Base-by-base conservation (phyloP, 64 coral and sea anemone genomes). In the Stichodactyla mertensii region DNA sequence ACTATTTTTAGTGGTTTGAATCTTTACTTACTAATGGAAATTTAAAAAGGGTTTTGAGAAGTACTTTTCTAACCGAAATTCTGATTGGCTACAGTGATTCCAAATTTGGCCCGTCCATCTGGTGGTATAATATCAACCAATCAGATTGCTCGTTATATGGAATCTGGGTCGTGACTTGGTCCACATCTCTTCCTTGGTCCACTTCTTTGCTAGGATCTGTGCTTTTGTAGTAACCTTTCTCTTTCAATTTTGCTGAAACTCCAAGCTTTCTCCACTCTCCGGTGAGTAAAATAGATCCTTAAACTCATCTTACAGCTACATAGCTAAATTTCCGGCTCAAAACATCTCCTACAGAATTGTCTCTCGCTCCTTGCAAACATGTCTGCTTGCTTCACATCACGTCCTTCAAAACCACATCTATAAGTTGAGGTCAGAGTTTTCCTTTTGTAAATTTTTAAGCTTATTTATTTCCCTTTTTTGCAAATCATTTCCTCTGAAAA, bases 61-160 rank as follows among this genome's bases (percentile, higher is more conserved):
- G 23, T 74, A 23, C 23, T 3, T 74, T 74, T 31, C 12, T 86
- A 90, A 90, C 0, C 55, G 0, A 14, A 13, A 23, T 54, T 66
- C 11, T 90, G 89, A 90, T 90, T 86, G 89, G 89, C 59, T 79
- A 16, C 7, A 77, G 27, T 64, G 31, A 3, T 52, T 10, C 7
- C 66, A n/a, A 61, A 23, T 78, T 79, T 45, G 57, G 1, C 4
- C 23, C 16, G 58, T 55, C 1, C 69, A 81, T 54, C 51, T 81
- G 78, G 51, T 79, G 77, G 77, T 23, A 11, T 51, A 18, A 12
- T 16, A 18, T 81, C 20, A 51, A 55, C 78, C 78, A 81, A 81
- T 81, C 78, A 81, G 54, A 81, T 81, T 54, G 4, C 4, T 81
- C 78, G 78, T 81, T 81, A 81, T 81, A 81, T 81, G 51, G 51